Evolutionary conservation across 2,888 invertebrate genomes (phyloP).

Genomic region (Agrotis puta): DNA sequence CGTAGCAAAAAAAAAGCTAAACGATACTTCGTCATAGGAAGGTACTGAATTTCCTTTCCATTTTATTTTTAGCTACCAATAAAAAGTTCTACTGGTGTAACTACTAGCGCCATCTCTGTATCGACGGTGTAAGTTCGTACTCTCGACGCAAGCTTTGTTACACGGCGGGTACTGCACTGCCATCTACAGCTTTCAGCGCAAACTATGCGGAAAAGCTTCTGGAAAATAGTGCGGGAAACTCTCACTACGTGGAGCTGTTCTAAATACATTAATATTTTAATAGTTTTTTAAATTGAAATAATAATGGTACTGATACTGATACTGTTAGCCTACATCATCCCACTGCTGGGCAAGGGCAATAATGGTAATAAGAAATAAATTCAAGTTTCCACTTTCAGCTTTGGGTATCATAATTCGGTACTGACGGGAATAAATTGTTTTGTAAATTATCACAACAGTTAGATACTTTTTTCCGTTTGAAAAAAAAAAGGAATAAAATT

Average conservation of each 20-base stretch:
- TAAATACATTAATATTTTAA: not conserved
- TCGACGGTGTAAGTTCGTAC: not conserved
- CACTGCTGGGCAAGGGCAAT: no score
- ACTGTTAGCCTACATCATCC: no score
- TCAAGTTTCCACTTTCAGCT: no score
- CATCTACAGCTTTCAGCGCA: conserved; percentile 48
- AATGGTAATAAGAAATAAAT: no score
- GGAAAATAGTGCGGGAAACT: conserved; percentile 30
- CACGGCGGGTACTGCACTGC: conserved; percentile 27
- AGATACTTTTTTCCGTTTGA: no score
- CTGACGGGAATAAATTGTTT: no score
- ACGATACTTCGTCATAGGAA: not conserved
- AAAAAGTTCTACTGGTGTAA: no score
- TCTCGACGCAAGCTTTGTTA: conserved; percentile 12
- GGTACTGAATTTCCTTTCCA: not conserved
- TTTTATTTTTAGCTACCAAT: no score
- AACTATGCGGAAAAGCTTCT: conserved; percentile 39
- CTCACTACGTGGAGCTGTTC: conserved; percentile 51
- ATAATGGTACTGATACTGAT: no score
- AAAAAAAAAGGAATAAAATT: no score
- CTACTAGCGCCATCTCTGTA: conserved; percentile 59
- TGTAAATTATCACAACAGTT: no score
- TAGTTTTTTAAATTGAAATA: not conserved
- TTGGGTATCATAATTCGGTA: no score
- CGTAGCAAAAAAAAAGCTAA: not conserved